Conservation (phyloP, 92 coral and sea anemone genomes). For the Scolanthus callimorphus region DNA sequence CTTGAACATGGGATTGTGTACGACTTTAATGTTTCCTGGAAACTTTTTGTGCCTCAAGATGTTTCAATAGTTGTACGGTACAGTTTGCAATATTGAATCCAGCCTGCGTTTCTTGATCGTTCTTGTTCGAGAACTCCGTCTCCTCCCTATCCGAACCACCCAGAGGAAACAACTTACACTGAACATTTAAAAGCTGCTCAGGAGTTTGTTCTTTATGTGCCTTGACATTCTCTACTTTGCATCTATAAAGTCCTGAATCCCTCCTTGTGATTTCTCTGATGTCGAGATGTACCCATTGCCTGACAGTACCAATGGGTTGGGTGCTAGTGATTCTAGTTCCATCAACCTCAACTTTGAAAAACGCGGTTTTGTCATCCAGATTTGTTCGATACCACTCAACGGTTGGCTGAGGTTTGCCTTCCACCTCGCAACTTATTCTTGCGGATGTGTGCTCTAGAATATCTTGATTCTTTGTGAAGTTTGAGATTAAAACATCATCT, state of each 20-base stretch:
- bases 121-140: not conserved
- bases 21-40: too few relatives aligned
- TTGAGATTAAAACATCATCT: too few relatives aligned
- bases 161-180: conserved; percentile 2
- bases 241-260: not conserved
- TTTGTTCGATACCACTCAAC: conserved; percentile 15
- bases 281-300: not conserved
- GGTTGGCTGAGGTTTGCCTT: conserved; percentile 29
- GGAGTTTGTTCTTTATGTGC: not conserved
- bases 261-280: not conserved
- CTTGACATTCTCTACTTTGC: not conserved
- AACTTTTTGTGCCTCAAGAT: too few relatives aligned
- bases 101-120: too few relatives aligned
- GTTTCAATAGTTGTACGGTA: too few relatives aligned
- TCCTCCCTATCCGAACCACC: not conserved
- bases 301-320: not conserved
- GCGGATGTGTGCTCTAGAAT: too few relatives aligned
- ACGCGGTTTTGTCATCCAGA: too few relatives aligned
- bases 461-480: too few relatives aligned
- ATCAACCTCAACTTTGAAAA: not conserved
- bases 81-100: too few relatives aligned
- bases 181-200: not conserved
- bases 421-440: conserved; percentile 10
- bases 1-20: too few relatives aligned
- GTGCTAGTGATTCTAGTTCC: not conserved